Percentiles rank a stretch among this genome's conserved stretches.
These are phyloP conservation scores for Rhynchotus rufescens DNA, from an alignment of 2,797 vertebrate species.

Conservation along the genomic window DNA sequence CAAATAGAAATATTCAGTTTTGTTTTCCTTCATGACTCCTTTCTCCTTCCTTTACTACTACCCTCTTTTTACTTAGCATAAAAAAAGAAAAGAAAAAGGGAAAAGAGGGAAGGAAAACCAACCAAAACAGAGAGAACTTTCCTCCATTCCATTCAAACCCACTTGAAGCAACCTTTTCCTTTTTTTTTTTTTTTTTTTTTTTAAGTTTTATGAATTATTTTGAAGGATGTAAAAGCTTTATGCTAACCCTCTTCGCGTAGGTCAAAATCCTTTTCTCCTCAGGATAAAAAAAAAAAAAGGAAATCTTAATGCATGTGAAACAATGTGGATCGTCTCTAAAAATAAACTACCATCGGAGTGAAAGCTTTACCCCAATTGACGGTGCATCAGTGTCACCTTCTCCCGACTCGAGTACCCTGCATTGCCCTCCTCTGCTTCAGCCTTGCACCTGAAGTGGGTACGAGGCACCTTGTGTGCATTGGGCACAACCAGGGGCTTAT, in stretches of 20 bases:
- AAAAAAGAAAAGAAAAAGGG: neutral
- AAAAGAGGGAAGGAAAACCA: slow-evolving; percentile 29
- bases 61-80: slow-evolving; percentile 15
- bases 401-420: rapidly evolving
- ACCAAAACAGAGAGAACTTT: slow-evolving; percentile 10
- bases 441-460: neutral
- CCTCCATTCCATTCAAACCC: slow-evolving; percentile 10
- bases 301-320: neutral
- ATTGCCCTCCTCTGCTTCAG: neutral
- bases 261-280: slow-evolving; percentile 9
- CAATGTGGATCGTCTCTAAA: neutral
- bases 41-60: slow-evolving; percentile 10
- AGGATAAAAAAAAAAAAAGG: neutral
- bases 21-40: slow-evolving; percentile 39
- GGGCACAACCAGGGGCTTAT: neutral
- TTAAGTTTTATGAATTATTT: neutral
- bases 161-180: neutral
- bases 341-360: neutral
- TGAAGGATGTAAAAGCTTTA: slow-evolving; percentile 29
- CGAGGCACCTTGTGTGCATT: neutral
- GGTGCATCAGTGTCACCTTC: neutral
- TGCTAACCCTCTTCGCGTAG: slow-evolving; percentile 32
- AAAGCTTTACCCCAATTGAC: neutral
- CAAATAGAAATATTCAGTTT: neutral
- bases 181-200: neutral